Base-by-base conservation (phyloP, 2,888 invertebrate species). In the Caenorhabditis afra region DNA sequence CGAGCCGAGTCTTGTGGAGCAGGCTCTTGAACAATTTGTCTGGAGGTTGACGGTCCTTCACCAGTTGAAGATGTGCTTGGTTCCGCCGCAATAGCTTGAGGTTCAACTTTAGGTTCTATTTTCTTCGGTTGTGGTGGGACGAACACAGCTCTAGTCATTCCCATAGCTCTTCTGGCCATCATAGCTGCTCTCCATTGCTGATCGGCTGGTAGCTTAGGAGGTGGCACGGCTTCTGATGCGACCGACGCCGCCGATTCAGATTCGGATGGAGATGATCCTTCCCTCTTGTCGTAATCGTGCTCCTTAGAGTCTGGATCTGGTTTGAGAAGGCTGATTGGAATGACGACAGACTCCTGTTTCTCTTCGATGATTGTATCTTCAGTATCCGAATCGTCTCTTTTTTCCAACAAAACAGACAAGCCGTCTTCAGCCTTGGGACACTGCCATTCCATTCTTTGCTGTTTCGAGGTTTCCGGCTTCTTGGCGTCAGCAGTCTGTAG, bases 181-280 rank as follows among this genome's bases (percentile, higher is more conserved):
- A 73, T 64, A 4, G 73, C 73, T 18, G 50, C 57, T 55, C 73
- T 73, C 73, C 73, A 73, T 41, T 73, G 73, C 20, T 73, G 73
- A 41, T 73, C 73, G 5, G 44, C 44, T 2, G 73, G 73, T 4
- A 52, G 23, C 44, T 65, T 73, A 7, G 62, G 58, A 35, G 73
- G 73, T 50, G 73, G 68, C 8, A 41, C 59, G 8, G 7, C 1
- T 16, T 23, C 29, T 1, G 37, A 20, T 11, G n/a, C 1, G 22
- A 20, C 49, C 7, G 37, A 20, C 22, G 23, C 2, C 8, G 11
- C 22, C 22, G 20, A 22, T 1, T 5, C 1, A 29, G 41, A 41
- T 41, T 41, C 41, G 12, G 41, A n/a, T 4, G n/a, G 29, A 14
- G 22, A 10, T 49, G 20, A 14, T 5, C 18, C 29, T 35, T 65